Evolutionary conservation across 1,140 invertebrate species (phyloP).

Genomic region (Drosophila navojoa): DNA sequence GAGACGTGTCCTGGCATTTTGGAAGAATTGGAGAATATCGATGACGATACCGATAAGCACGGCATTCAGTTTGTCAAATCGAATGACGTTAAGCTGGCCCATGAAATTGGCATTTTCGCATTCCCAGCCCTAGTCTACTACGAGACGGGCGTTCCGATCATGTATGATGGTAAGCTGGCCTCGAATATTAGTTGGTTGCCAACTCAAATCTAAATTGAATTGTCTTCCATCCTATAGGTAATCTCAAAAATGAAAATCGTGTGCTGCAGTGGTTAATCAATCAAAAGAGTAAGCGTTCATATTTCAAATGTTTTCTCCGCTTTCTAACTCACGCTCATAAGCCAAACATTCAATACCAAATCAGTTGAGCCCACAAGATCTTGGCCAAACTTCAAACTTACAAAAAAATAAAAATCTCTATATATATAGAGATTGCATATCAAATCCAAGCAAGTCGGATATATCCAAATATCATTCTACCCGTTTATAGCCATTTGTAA

Average conservation of each 20-base stretch:
- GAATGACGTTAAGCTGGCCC: constrained; percentile 93
- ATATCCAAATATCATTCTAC: constrained; percentile 63
- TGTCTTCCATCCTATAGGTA: constrained; percentile 88
- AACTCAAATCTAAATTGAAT: background rate
- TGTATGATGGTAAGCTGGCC: constrained; percentile 94
- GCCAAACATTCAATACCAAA: constrained; percentile 66
- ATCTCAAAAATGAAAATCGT: constrained; percentile 97
- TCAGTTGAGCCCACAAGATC: constrained; percentile 51
- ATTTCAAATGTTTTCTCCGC: constrained; percentile 72
- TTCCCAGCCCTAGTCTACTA: constrained; percentile 96
- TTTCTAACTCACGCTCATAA: constrained; percentile 76
- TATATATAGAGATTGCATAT: constrained; percentile 28
- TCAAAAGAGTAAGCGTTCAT: constrained; percentile 93
- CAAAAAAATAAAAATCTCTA: constrained; percentile 13
- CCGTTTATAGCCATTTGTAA: constrained; percentile 52
- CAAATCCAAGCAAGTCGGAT: constrained; percentile 44
- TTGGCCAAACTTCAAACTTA: constrained; percentile 26
- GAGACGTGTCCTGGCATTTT: constrained; percentile 92
- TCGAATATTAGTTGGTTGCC: background rate
- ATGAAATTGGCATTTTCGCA: constrained; percentile 95
- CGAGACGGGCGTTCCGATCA: constrained; percentile 95
- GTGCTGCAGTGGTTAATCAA: constrained; percentile 97
- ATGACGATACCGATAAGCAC: constrained; percentile 96
- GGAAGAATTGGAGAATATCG: constrained; percentile 96
- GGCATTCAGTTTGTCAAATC: constrained; percentile 97